Percentiles rank a stretch among this genome's conserved stretches.
Conservation (phyloP, 2,797 vertebrate species). For the Lagocephalus sceleratus region DNA sequence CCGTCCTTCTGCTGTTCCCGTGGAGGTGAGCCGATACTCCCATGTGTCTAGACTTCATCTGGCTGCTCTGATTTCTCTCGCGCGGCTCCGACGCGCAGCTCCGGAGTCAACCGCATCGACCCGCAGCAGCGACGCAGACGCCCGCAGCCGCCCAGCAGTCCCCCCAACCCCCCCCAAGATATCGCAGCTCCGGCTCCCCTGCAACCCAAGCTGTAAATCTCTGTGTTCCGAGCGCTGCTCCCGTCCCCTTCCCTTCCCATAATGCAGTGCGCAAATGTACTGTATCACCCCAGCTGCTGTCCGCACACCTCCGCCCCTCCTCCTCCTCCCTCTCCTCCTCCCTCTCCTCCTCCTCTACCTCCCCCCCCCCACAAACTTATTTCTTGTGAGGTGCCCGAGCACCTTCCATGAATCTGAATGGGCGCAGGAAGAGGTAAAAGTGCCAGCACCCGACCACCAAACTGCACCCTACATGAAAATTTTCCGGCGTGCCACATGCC, state of each 20-base stretch:
- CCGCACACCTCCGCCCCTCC: slow-evolving; percentile 12
- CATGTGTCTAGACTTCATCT: slow-evolving; percentile 48
- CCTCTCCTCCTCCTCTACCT: not conserved
- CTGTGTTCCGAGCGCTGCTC: slow-evolving; percentile 50
- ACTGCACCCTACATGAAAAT: slow-evolving; percentile 12
- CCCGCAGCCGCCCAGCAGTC: slow-evolving; percentile 42
- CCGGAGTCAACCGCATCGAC: slow-evolving; percentile 35
- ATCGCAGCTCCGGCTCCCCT: slow-evolving; percentile 56
- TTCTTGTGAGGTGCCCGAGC: slow-evolving; percentile 26
- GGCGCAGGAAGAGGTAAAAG: slow-evolving; percentile 9
- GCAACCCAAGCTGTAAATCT: slow-evolving; percentile 63
- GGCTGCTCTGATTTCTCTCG: slow-evolving; percentile 47
- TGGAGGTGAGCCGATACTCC: slow-evolving; percentile 53
- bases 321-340: slow-evolving; percentile 2
- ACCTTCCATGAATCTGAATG: slow-evolving; percentile 31
- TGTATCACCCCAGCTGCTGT: slow-evolving; percentile 41
- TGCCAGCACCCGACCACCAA: slow-evolving; percentile 17
- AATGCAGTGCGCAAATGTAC: slow-evolving; percentile 63
- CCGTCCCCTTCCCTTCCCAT: slow-evolving; percentile 57
- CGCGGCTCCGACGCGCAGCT: slow-evolving; percentile 37
- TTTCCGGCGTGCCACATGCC: slow-evolving; percentile 54
- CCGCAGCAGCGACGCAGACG: slow-evolving; percentile 45
- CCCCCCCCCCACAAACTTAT: not conserved
- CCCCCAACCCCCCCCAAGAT: too few relatives aligned
- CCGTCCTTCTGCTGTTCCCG: slow-evolving; percentile 39